Evolutionary conservation across 2,888 invertebrate species (phyloP).

Genomic region (Drosophila melanosoma): DNA sequence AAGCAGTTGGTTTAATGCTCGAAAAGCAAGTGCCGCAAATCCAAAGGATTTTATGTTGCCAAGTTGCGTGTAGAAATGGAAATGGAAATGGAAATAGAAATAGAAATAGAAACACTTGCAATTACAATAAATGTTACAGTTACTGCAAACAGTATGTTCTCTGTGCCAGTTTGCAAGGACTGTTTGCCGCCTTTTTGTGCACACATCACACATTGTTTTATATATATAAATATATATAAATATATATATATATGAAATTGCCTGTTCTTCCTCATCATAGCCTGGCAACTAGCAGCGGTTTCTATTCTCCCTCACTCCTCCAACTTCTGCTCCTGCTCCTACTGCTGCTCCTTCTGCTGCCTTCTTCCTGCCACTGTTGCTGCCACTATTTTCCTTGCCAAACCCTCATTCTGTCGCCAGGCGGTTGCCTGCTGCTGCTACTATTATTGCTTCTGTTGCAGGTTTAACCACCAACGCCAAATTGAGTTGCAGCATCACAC

Average conservation of each 20-base stretch:
- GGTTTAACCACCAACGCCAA: constrained; percentile 48
- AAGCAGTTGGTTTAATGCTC: constrained; percentile 20
- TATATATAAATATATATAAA: constrained; percentile 26
- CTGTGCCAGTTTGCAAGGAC: constrained; percentile 4
- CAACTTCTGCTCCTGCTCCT: constrained; percentile 7
- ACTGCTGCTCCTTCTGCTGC: fast-evolving
- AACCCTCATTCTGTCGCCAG: constrained; percentile 39
- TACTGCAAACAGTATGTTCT: background rate
- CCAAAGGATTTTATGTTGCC: constrained; percentile 14
- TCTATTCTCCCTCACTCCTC: background rate
- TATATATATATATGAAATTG: constrained; percentile 20
- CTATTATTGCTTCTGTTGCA: constrained; percentile 16
- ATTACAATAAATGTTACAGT: constrained; percentile 25
- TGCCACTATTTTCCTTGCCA: constrained; percentile 4
- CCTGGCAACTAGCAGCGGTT: constrained; percentile 24
- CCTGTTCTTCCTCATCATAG: constrained; percentile 29
- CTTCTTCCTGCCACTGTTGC: background rate
- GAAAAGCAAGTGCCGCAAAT: constrained; percentile 13
- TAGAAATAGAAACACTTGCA: constrained; percentile 30
- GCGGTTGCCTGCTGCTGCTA: constrained; percentile 39
- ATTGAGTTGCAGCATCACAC: constrained; percentile 37
- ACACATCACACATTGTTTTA: constrained; percentile 46
- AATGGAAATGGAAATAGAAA: background rate
- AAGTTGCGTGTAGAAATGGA: background rate
- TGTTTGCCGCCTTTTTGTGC: constrained; percentile 15